Base-by-base conservation (phyloP, 2,113 vertebrate species). In the Thinocorus orbignyianus region DNA sequence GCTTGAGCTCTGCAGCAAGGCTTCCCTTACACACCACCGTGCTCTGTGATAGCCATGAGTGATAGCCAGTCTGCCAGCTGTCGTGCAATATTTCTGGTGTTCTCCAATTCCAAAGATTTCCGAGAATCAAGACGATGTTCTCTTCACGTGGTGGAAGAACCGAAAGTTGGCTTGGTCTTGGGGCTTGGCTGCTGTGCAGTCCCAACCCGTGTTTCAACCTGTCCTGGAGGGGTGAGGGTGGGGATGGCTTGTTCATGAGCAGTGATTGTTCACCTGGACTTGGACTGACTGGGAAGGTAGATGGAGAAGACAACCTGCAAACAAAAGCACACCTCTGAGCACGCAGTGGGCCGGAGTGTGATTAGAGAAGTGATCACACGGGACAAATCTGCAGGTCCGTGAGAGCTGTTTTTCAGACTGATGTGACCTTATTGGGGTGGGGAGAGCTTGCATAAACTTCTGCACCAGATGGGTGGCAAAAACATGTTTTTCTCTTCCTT, bases 151-250 rank as follows among this genome's bases (percentile, higher is more conserved):
- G 3, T 54, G 20, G 69, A 7, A 49, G 88, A 64, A 24, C 14
- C 28, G 17, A 14, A 69, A 52, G 52, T 57, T 78, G 52, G 39
- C 62, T 79, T 31, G 39, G 83, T 92, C 19, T 1, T 2, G 13
- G 48, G 76, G 61, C 26, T 93, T 57, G 88, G 69, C 92, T 52
- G 52, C 66, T 8, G 1, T 18, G 49, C 2, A 0, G 51, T 79
- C 41, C 65, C 86, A 72, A 77, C 44, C 70, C 12, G 0, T 96
- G 96, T 94, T 92, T 64, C 80, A 97, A 92, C 93, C 77, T 84
- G 96, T 92, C 88, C 57, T 13, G 66, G 73, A 86, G 72, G 74
- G 62, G 86, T 71, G 82, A 88, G 93, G 86, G 73, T 39, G 80
- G 92, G 57, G 91, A 64, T 87, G 80, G 31, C 18, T 78, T 65